Evolutionary conservation across 23 tunicate genomes (phyloP), one percentile per base, ranked within the genome.

Genomic region (Botrylloides violaceus): DNA sequence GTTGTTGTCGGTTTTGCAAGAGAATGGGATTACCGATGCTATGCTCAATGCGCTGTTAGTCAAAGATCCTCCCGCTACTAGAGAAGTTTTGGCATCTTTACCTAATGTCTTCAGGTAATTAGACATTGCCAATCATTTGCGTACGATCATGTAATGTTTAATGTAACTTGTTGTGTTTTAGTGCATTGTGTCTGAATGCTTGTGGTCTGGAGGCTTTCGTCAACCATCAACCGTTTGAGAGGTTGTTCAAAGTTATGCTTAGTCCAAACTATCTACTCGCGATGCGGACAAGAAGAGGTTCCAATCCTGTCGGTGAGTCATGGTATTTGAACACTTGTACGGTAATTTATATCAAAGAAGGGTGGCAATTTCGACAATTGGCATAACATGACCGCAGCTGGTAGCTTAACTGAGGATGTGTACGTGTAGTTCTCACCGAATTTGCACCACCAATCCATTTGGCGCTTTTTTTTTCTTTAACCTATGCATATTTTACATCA

Each of bases 31-130:
- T 28, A 93, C 98, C 22, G 84, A 93, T 37, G 95, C 92, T 3
- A 93, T 93, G 85, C 81, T 93, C 25, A 94, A 86, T 62, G 94
- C 98, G 32, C 64, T 93, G 39, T 60, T 93, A 18, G 88, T 93
- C 29, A 93, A 93, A 81, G 82, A 85, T 32, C 98, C 98, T 1
- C 98, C 98, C 0, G 98, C 98, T 34, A 93, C 98, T 2, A 61
- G 93, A 36, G 98, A 93, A 49, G 98, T 93, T 5, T 75, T 93
- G 1, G 94, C 88, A n/a, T 85, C 94, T 3, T 74, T 93, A 23
- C 98, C 98, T 2, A 85, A 85, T 60, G 81, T 93, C 19, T 86
- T 93, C 81, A 90, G 97, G 97, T 90, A 61, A 37, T 20, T 27
- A 7, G 53, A n/a, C n/a, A n/a, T n/a, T n/a, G n/a, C n/a, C n/a